Evolutionary conservation across 1,140 invertebrate species (phyloP), one percentile per base, ranked within the genome.

Genomic region (Drosophila lacertosa): DNA sequence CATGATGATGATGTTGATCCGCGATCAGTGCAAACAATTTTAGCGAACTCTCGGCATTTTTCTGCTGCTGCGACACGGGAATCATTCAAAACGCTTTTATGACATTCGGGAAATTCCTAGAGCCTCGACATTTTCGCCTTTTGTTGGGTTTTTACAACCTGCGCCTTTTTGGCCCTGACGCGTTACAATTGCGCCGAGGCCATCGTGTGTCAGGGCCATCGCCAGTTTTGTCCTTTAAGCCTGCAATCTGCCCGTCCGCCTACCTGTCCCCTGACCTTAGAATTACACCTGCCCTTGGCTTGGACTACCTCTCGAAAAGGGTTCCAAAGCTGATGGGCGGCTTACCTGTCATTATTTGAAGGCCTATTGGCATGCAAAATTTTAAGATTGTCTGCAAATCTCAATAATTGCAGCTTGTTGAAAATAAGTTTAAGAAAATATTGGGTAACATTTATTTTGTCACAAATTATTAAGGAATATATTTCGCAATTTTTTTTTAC

Each of bases 1-100:
- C 18, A 37, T 37, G 24, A 59, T 64, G 48, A 50, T 80, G 53
- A 80, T 81, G 59, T 79, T 78, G 64, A 79, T 74, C 75, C 58
- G 44, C 75, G n/a, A n/a, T n/a, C n/a, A 39, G 24, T 4, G 18
- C 48, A 26, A 18, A 29, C 26, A 18, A 29, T 7, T 26, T 26
- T 0, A 29, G 26, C 6, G 7, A 7, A 13, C 20, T 42, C 11
- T 9, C 20, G 6, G 22, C 37, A 9, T 10, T 42, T 16, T 13
- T 11, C 22, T 5, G 22, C 15, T n/a, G 9, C 32, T n/a, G 51
- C n/a, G 26, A 44, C 33, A 26, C 44, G 26, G 11, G 13, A 44
- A 84, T 71, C 81, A 86, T 86, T 86, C 64, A 86, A 81, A 74
- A 81, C 65, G 70, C 40, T 77, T 86, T 80, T 74, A 81, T 53